Evolutionary conservation across 1,140 invertebrate genomes (phyloP), one percentile per base, ranked within the genome.

Genomic region (Sipha flava): DNA sequence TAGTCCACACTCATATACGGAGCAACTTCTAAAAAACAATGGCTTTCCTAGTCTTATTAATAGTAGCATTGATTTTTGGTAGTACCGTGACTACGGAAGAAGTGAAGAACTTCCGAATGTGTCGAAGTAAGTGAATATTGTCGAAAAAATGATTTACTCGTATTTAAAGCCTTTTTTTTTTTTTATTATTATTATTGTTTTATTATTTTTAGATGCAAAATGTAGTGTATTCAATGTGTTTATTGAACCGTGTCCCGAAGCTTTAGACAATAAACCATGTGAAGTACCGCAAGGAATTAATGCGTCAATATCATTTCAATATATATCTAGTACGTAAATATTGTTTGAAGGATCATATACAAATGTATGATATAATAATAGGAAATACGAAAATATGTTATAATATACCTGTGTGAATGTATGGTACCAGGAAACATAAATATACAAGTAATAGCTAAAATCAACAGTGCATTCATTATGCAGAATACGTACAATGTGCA

Each of bases 211-310:
- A 77, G 73, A 57, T 0, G 29, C 73, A 9, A 43, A 10, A 12
- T 77, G 73, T n/a, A 9, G 9, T 18, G 18, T 77, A 9, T 29
- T 5, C 2, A 18, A 40, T 5, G 7, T 77, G 16, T 40, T 26
- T 16, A 26, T 77, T 5, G 34, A 77, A 10, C 73, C 73, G 23
- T 77, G 73, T 54, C 52, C 73, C 16, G 47, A 77, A 77, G 47
- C 73, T 29, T 12, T 77, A 18, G 3, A 29, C 1, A n/a, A 18
- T 0, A 29, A 45, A n/a, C n/a, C 49, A 23, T 77, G 73, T n/a
- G 73, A 59, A 43, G 3, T 77, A 9, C 34, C 73, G 16, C 34
- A 26, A 18, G 23, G 34, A 23, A 3, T 26, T 7, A 77, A 77
- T 14, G 52, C 49, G 7, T 23, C 73, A 0, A 59, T 77, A 57